Percentiles rank a stretch among this genome's conserved stretches.
Evolutionary conservation across 2,797 vertebrate species (phyloP).

Genomic region (Paramormyrops hopkinsi): DNA sequence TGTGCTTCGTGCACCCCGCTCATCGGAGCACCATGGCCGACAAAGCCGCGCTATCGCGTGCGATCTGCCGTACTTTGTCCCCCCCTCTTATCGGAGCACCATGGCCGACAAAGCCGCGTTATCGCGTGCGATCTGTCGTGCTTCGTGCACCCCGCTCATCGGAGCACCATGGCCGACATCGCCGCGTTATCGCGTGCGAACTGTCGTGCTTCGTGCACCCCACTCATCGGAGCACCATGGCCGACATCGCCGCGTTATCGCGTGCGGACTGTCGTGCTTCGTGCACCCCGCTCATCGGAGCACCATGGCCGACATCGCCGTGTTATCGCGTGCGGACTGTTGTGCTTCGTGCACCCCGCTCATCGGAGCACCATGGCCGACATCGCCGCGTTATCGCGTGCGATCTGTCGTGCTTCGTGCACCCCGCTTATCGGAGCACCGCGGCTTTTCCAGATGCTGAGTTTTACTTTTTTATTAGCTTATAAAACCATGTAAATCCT

Average conservation of each 20-base stretch:
- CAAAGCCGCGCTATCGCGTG: constrained; percentile 45
- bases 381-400: constrained; percentile 45
- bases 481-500: constrained; percentile 42
- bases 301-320: constrained; percentile 45
- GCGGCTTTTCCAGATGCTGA: constrained; percentile 58
- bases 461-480: constrained; percentile 48
- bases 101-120: constrained; percentile 50
- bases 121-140: constrained; percentile 41
- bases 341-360: constrained; percentile 50
- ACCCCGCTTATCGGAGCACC: constrained; percentile 43
- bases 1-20: constrained; percentile 50
- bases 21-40: constrained; percentile 48
- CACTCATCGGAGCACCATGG: constrained; percentile 48
- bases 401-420: constrained; percentile 49
- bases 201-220: constrained; percentile 50
- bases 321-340: constrained; percentile 41
- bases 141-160: constrained; percentile 51
- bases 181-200: constrained; percentile 42
- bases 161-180: constrained; percentile 46
- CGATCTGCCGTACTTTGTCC: constrained; percentile 49
- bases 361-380: constrained; percentile 48
- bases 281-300: constrained; percentile 49
- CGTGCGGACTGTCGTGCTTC: constrained; percentile 44
- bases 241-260: constrained; percentile 48
- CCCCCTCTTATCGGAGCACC: constrained; percentile 43